These are phyloP conservation scores for Carollia perspicillata DNA, from an alignment of 2,113 vertebrate genomes.

Conservation along the genomic window DNA sequence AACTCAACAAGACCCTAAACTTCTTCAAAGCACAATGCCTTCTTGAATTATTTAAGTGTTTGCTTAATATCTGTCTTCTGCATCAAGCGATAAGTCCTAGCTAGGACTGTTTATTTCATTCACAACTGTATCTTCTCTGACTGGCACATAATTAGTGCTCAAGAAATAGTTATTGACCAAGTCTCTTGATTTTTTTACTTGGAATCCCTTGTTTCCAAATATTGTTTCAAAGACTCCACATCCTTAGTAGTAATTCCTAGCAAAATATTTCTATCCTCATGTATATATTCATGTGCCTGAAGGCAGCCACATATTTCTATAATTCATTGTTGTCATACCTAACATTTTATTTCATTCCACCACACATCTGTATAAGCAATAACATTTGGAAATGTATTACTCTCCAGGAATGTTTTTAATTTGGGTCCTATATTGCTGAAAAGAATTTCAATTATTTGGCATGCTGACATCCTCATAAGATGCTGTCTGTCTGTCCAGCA, in stretches of 20 bases:
- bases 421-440: conserved; percentile 68
- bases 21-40: not conserved
- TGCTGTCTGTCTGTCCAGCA: conserved; percentile 60
- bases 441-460: conserved; percentile 77
- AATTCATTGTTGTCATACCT: conserved; percentile 70
- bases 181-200: conserved; percentile 28
- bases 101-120: not conserved
- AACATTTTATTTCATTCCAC: conserved; percentile 70
- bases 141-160: not conserved
- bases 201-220: conserved; percentile 42
- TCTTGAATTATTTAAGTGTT: not conserved
- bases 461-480: conserved; percentile 56
- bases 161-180: conserved; percentile 16
- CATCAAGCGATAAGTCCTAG: not conserved
- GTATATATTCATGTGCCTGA: conserved; percentile 72
- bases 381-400: conserved; percentile 56
- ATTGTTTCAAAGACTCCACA: conserved; percentile 54
- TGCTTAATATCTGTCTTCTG: not conserved
- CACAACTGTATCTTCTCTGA: not conserved
- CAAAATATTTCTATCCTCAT: conserved; percentile 44
- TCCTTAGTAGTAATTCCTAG: conserved; percentile 49
- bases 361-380: conserved; percentile 73
- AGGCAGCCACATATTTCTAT: conserved; percentile 66
- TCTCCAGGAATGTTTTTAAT: conserved; percentile 65
- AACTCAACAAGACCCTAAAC: not conserved